Percentiles rank a stretch among this genome's conserved stretches.
These are phyloP conservation scores for Synanceia verrucosa DNA, from an alignment of 2,797 vertebrate genomes.

Conservation along the genomic window DNA sequence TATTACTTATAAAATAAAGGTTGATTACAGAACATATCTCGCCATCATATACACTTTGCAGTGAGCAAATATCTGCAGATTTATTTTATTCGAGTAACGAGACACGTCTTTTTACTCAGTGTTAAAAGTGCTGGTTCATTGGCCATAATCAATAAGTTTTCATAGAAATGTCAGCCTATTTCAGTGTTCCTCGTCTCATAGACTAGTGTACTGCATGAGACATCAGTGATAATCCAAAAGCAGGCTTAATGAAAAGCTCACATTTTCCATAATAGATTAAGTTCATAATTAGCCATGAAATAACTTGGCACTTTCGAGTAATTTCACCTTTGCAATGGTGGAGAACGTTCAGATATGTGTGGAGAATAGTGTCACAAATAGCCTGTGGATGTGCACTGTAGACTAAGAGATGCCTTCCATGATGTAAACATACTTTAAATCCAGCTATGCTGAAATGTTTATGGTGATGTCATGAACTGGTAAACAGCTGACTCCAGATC, in stretches of 20 bases:
- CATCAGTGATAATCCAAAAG: neutral
- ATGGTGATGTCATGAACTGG: neutral
- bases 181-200: neutral
- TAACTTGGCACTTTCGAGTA: neutral
- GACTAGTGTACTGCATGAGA: neutral
- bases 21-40: too few relatives aligned
- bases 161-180: neutral
- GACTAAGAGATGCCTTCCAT: neutral
- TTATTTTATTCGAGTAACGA: too few relatives aligned
- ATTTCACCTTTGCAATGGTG: too few relatives aligned
- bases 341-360: too few relatives aligned
- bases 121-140: too few relatives aligned
- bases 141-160: conserved; percentile 1
- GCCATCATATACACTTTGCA: neutral
- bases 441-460: neutral
- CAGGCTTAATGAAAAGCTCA: neutral
- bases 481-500: neutral
- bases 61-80: neutral
- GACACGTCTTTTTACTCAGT: neutral
- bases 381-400: neutral
- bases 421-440: neutral
- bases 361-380: neutral
- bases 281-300: neutral
- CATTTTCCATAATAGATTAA: neutral
- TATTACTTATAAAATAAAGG: too few relatives aligned